Evolutionary conservation across 2,888 invertebrate genomes (phyloP).

Genomic region (Sialis lutaria): DNA sequence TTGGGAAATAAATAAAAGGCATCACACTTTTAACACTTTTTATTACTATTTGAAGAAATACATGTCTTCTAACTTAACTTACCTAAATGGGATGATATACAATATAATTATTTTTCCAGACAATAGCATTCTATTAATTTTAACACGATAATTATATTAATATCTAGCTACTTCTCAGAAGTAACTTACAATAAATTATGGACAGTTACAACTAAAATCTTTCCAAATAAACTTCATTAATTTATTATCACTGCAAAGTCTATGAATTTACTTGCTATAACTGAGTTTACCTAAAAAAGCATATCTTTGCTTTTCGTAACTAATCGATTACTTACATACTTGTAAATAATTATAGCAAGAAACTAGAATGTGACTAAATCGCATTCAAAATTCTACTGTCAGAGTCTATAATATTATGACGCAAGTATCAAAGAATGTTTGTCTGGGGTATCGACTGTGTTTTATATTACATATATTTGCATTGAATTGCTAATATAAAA

Average conservation of each 20-base stretch:
- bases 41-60: conserved; percentile 7
- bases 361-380: not conserved
- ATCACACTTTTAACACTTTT: conserved; percentile 7
- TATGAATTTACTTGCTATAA: not conserved
- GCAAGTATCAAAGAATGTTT: too few species aligned
- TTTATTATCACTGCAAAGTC: not conserved
- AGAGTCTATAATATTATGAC: too few species aligned
- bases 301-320: not conserved
- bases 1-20: too few species aligned
- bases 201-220: not conserved
- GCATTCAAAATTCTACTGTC: too few species aligned
- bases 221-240: not conserved
- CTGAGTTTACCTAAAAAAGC: not conserved
- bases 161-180: conserved; percentile 2
- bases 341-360: not conserved
- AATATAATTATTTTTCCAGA: conserved; percentile 3
- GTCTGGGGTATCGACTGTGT: too few species aligned
- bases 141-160: not conserved
- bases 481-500: too few species aligned
- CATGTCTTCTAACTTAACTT: conserved; percentile 6
- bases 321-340: not conserved
- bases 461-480: too few species aligned
- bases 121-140: conserved; percentile 1
- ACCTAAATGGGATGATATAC: conserved; percentile 4
- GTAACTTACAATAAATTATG: not conserved